phyloP scores from a whole-genome alignment of 2,888 invertebrate species.

The Acanthococcus lagerstroemiae region DNA sequence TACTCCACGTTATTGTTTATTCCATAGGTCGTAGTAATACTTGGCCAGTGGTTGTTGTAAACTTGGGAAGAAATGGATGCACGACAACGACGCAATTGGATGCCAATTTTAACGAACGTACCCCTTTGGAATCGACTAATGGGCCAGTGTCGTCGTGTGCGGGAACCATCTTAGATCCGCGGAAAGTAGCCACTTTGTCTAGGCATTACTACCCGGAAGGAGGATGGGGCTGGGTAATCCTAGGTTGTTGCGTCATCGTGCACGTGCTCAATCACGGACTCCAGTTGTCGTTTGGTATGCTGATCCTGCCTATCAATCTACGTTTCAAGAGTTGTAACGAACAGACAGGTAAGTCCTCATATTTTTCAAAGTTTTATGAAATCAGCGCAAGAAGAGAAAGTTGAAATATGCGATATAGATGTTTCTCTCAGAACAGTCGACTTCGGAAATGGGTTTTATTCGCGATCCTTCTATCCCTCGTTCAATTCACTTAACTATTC shows the following conservation, averaged over 20 bases:
- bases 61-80: conserved; percentile 33
- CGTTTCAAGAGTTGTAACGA: conserved; percentile 33
- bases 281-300: conserved; percentile 54
- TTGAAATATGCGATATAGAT: no score
- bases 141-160: conserved; percentile 13
- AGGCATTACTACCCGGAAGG: conserved; percentile 81
- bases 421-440: no score
- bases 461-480: no score
- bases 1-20: no score
- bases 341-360: conserved; percentile 35
- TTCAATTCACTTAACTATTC: no score
- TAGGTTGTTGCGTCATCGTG: conserved; percentile 60
- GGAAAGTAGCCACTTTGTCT: conserved; percentile 46
- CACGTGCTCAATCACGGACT: conserved; percentile 66
- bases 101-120: conserved; percentile 30
- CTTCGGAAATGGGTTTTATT: no score
- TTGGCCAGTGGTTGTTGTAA: conserved; percentile 36
- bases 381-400: background rate
- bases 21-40: conserved; percentile 35
- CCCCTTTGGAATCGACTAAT: conserved; percentile 13
- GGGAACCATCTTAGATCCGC: conserved; percentile 32
- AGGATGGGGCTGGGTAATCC: conserved; percentile 77
- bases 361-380: background rate
- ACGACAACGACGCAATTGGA: conserved; percentile 29
- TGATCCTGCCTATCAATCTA: conserved; percentile 53